Percentiles rank a stretch among this genome's conserved stretches.
phyloP scores from a whole-genome alignment of 2,113 vertebrate genomes.

The Cyanistes caeruleus region DNA sequence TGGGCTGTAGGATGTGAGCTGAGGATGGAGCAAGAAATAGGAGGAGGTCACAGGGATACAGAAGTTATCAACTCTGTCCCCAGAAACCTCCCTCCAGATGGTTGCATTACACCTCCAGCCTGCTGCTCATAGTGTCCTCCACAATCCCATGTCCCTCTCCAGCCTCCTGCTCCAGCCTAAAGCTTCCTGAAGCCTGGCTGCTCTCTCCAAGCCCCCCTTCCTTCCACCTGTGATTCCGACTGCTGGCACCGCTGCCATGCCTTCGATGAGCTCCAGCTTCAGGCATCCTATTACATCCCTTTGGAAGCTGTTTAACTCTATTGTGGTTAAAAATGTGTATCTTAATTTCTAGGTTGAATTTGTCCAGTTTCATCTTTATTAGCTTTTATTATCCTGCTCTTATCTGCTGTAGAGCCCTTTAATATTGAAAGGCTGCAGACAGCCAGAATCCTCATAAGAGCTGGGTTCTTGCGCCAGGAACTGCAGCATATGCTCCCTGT shows the following conservation, averaged over 20 bases:
- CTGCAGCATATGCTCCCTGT: neutral
- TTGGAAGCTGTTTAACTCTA: neutral
- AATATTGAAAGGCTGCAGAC: slow-evolving; percentile 23
- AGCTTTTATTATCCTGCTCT: slow-evolving; percentile 12
- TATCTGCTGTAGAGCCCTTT: slow-evolving; percentile 30
- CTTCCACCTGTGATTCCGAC: accelerated
- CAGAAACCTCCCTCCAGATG: neutral
- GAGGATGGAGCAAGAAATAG: neutral
- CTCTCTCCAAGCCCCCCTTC: neutral
- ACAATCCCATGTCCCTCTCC: neutral
- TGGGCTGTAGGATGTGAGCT: neutral
- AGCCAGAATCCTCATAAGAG: neutral
- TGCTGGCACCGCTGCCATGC: accelerated
- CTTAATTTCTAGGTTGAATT: slow-evolving; percentile 31
- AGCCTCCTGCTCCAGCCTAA: neutral
- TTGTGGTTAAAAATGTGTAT: neutral
- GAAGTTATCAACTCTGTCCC: neutral
- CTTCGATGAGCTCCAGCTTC: accelerated
- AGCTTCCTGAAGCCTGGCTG: neutral
- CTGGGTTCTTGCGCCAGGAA: neutral
- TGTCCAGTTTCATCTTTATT: slow-evolving; percentile 40
- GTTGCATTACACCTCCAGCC: neutral
- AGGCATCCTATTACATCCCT: neutral
- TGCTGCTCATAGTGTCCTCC: accelerated
- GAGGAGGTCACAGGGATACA: neutral